Percentiles rank a stretch among this genome's conserved stretches.
phyloP scores from a whole-genome alignment of 2,113 vertebrate genomes.

The Phrynosoma blainvillii region DNA sequence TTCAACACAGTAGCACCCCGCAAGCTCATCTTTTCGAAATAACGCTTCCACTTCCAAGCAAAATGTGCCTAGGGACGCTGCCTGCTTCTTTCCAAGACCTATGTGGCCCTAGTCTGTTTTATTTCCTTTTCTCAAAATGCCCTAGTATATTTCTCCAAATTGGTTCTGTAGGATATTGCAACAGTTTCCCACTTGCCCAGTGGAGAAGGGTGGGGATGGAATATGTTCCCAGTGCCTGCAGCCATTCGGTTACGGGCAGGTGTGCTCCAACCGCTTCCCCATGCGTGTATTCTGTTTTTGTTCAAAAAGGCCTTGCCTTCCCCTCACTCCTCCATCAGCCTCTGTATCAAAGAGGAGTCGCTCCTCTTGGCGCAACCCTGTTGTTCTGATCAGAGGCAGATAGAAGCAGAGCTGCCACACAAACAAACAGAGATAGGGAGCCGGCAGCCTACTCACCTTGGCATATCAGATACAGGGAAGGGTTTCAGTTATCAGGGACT shows the following conservation, averaged over 20 bases:
- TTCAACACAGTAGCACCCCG: not conserved
- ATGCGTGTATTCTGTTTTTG: constrained; percentile 43
- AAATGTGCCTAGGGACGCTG: not conserved
- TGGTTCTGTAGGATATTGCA: constrained; percentile 35
- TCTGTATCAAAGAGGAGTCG: constrained; percentile 69
- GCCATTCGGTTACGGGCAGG: constrained; percentile 58
- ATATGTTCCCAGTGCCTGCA: constrained; percentile 54
- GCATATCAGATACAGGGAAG: constrained; percentile 59
- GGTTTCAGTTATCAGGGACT: constrained; percentile 37
- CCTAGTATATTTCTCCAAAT: constrained; percentile 7
- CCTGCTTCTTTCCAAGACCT: not conserved
- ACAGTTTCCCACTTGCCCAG: constrained; percentile 23
- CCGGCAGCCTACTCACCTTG: constrained; percentile 61
- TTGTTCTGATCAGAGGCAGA: constrained; percentile 62
- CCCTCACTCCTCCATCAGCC: constrained; percentile 58
- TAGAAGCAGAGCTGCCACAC: constrained; percentile 64
- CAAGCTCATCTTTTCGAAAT: not conserved
- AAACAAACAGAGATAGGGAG: constrained; percentile 66
- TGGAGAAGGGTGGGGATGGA: constrained; percentile 53
- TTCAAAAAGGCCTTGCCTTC: constrained; percentile 55
- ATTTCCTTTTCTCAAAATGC: not conserved
- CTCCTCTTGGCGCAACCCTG: constrained; percentile 64
- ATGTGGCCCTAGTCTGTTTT: too few species aligned
- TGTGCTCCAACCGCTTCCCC: constrained; percentile 69
- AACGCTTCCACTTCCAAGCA: not conserved